Conservation (phyloP, 2,888 invertebrate genomes). For the Drosophila quinaria region DNA sequence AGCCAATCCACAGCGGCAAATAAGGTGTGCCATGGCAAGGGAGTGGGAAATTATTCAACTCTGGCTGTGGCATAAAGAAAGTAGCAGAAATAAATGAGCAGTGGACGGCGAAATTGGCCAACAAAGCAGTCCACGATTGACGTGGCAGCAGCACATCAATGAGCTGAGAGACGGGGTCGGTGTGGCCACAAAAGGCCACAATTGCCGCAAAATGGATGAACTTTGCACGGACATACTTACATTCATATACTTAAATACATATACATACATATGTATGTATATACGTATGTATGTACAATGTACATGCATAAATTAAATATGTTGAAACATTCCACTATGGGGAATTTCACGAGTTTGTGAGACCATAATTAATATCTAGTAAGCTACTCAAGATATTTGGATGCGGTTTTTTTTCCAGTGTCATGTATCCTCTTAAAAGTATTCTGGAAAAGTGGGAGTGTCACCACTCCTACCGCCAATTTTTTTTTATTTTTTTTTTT, state of each 20-base stretch:
- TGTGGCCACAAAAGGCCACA: conserved; percentile 29
- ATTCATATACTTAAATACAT: neutral
- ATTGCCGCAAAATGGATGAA: conserved; percentile 33
- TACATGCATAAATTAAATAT: neutral
- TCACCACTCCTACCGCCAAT: too few species aligned
- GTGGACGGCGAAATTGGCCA: conserved; percentile 66
- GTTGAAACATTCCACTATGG: neutral
- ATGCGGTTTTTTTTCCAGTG: too few species aligned
- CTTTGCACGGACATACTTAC: neutral
- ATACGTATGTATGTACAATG: neutral
- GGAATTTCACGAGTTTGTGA: too few species aligned
- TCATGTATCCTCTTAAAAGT: too few species aligned
- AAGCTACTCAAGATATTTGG: too few species aligned
- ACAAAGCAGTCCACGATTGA: conserved; percentile 70
- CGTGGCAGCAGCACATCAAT: conserved; percentile 33
- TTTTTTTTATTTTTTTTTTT: too few species aligned
- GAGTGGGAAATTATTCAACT: conserved; percentile 33
- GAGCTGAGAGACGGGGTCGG: neutral
- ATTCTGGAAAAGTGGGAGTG: too few species aligned
- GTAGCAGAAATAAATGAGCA: conserved; percentile 67
- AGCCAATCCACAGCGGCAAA: conserved; percentile 4
- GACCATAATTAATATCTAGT: too few species aligned
- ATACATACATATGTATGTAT: neutral
- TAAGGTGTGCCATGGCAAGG: conserved; percentile 8
- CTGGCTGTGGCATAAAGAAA: conserved; percentile 50